Evolutionary conservation across 2,113 vertebrate genomes (phyloP).

Genomic region (Stictonetta naevosa): DNA sequence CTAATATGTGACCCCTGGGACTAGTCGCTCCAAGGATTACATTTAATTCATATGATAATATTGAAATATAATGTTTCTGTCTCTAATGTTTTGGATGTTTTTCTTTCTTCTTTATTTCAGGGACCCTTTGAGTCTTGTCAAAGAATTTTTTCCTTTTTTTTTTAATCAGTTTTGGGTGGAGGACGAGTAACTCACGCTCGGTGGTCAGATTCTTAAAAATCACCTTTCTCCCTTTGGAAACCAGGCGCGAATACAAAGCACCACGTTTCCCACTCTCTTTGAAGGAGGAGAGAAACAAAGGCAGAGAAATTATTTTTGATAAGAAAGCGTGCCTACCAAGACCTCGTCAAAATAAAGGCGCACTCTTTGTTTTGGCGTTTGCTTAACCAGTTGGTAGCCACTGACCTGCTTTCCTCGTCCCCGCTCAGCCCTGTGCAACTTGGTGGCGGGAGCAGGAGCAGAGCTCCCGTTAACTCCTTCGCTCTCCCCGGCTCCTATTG

Average conservation of each 20-base stretch:
- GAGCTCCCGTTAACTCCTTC: slow-evolving; percentile 38
- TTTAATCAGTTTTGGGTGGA: slow-evolving; percentile 13
- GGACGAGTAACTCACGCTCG: slow-evolving; percentile 10
- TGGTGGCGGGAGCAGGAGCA: slow-evolving; percentile 1
- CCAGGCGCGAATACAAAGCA: slow-evolving; percentile 45
- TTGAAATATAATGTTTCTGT: slow-evolving; percentile 82
- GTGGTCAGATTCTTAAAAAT: slow-evolving; percentile 73
- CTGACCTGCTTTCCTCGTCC: slow-evolving; percentile 4
- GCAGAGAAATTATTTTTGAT: slow-evolving; percentile 70
- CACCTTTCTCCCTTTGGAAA: slow-evolving; percentile 49
- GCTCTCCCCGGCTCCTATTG: slow-evolving; percentile 4
- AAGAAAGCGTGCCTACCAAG: slow-evolving; percentile 46
- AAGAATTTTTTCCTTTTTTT: not conserved
- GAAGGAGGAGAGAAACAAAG: slow-evolving; percentile 57
- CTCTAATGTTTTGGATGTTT: slow-evolving; percentile 78
- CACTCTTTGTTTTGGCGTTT: slow-evolving; percentile 69
- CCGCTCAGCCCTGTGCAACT: not conserved
- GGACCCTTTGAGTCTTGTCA: slow-evolving; percentile 62
- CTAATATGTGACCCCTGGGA: slow-evolving; percentile 83
- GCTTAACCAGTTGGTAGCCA: slow-evolving; percentile 41
- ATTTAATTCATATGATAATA: slow-evolving; percentile 87
- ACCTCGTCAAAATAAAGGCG: slow-evolving; percentile 68
- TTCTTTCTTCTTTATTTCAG: slow-evolving; percentile 76
- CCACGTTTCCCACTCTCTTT: slow-evolving; percentile 16
- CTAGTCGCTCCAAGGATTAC: slow-evolving; percentile 82